A percentile compares a stretch with the other conserved stretches of the same genome.
phyloP scores from a whole-genome alignment of 2,888 invertebrate species.

The Spisula solida region DNA sequence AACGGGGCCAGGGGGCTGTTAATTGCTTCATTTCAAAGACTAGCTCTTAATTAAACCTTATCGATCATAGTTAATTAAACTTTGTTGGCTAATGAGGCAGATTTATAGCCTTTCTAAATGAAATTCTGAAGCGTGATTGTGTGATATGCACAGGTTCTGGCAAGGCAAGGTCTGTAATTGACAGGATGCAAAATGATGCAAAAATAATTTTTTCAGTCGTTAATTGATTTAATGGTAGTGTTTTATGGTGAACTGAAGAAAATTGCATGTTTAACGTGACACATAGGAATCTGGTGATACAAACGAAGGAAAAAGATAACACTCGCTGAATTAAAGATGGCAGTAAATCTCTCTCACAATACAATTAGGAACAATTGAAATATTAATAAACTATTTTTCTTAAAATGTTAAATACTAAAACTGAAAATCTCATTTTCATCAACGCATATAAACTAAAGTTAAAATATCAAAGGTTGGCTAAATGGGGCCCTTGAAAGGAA shows the following conservation, averaged over 20 bases:
- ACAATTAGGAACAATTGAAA: conserved; percentile 9
- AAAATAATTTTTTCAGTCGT: conserved; percentile 33
- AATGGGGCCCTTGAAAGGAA: too few relatives aligned
- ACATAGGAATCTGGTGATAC: conserved; percentile 9
- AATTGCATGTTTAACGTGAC: conserved; percentile 37
- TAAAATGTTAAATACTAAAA: neutral
- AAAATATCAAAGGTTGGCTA: too few relatives aligned
- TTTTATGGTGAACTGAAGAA: conserved; percentile 43
- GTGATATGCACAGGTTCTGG: conserved; percentile 47
- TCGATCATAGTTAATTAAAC: conserved; percentile 74
- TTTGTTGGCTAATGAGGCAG: conserved; percentile 53
- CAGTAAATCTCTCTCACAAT: neutral
- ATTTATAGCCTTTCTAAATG: conserved; percentile 57
- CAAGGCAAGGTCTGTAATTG: conserved; percentile 42
- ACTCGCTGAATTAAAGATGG: neutral
- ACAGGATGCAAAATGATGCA: conserved; percentile 46
- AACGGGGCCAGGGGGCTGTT: conserved; percentile 67
- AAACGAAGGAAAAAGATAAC: conserved; percentile 19
- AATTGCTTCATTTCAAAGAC: conserved; percentile 73
- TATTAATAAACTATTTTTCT: neutral
- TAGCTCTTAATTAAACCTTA: conserved; percentile 71
- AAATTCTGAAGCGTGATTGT: conserved; percentile 32
- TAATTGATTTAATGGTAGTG: conserved; percentile 51
- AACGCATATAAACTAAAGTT: neutral
- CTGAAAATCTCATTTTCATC: neutral